Conservation (phyloP, 2,888 invertebrate species). For the Drosophila stalkeri region DNA sequence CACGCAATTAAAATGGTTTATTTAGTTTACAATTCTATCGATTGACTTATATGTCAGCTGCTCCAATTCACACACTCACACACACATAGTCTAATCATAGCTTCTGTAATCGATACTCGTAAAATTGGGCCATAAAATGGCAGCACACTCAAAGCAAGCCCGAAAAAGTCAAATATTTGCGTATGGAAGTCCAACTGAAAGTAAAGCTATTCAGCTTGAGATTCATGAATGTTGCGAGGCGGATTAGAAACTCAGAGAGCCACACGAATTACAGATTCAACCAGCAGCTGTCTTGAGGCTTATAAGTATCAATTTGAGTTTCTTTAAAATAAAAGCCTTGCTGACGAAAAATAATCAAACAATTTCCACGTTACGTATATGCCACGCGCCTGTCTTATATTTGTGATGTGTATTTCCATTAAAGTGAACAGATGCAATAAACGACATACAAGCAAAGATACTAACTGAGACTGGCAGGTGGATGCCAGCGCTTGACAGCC, state of each 20-base stretch:
- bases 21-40: constrained; percentile 47
- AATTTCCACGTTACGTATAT: constrained; percentile 24
- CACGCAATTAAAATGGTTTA: constrained; percentile 47
- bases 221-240: background rate
- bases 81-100: constrained; percentile 10
- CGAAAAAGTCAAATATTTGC: background rate
- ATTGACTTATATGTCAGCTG: constrained; percentile 53
- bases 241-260: background rate
- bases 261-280: background rate
- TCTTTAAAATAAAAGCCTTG: background rate
- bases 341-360: constrained; percentile 25
- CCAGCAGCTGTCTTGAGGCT: background rate
- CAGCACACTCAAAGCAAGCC: constrained; percentile 38
- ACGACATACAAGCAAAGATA: constrained; percentile 9
- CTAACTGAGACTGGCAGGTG: constrained; percentile 29
- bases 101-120: constrained; percentile 62
- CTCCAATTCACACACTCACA: constrained; percentile 48
- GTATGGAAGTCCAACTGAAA: background rate
- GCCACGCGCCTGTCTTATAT: constrained; percentile 32
- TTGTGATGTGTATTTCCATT: constrained; percentile 45
- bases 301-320: background rate
- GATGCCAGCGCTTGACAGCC: constrained; percentile 49
- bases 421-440: constrained; percentile 31
- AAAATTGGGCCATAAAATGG: constrained; percentile 60
- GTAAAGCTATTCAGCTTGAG: background rate